Evolutionary conservation across 2,888 invertebrate genomes (phyloP).

Genomic region (Hydropsyche betteni): DNA sequence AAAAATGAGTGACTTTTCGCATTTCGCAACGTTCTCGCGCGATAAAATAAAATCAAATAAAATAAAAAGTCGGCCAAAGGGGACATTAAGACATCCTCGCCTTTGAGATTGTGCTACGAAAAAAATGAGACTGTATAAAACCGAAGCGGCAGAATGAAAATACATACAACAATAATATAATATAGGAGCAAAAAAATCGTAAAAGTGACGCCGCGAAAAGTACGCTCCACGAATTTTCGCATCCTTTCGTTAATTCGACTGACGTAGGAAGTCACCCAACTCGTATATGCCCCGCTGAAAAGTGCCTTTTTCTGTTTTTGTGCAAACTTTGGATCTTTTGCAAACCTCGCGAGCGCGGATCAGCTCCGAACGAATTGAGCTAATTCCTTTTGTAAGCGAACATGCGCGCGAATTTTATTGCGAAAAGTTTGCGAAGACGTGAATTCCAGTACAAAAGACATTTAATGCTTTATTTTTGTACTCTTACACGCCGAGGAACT

Average conservation of each 20-base stretch:
- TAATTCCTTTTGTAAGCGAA: slow-evolving; percentile 22
- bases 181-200: background rate
- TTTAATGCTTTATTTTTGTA: background rate
- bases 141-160: background rate
- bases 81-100: background rate
- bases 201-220: background rate
- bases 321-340: background rate
- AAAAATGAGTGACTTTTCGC: no score
- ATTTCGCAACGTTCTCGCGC: no score
- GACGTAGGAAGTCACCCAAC: no score
- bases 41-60: no score
- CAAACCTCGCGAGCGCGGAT: slow-evolving; percentile 8
- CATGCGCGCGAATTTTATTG: slow-evolving; percentile 22
- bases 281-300: background rate
- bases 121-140: background rate
- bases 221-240: background rate
- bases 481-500: no score
- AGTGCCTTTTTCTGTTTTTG: slow-evolving; percentile 27
- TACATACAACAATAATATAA: background rate
- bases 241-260: no score
- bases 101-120: background rate
- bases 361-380: background rate
- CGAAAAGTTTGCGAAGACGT: slow-evolving; percentile 17
- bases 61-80: no score
- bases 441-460: slow-evolving; percentile 12